phyloP scores from a whole-genome alignment of 1,140 invertebrate genomes.

The Steinernema khuongi region DNA sequence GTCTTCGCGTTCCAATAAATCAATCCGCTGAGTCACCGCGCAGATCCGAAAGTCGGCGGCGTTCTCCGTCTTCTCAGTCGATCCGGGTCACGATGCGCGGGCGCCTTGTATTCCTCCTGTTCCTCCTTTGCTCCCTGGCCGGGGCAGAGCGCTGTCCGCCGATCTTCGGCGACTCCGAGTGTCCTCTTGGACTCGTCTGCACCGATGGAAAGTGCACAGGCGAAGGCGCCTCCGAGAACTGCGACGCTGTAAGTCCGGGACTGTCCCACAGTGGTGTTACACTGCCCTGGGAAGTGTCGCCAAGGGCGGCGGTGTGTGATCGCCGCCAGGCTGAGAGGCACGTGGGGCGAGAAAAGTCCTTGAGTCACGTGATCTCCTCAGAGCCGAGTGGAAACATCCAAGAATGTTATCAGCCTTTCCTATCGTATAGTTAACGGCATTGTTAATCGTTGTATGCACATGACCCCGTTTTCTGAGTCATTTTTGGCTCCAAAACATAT shows the following conservation, averaged over 20 bases:
- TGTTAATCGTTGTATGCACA: no score
- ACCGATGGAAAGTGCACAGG: conserved; percentile 42
- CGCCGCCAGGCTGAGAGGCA: no score
- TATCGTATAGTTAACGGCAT: no score
- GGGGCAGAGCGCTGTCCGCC: conserved; percentile 30
- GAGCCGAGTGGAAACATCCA: no score
- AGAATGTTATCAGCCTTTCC: no score
- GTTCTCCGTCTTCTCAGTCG: background rate
- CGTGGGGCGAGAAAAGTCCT: no score
- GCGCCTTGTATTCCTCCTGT: background rate
- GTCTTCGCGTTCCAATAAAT: background rate
- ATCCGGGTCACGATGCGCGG: conserved; percentile 1
- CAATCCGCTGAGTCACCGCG: background rate
- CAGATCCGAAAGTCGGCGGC: background rate
- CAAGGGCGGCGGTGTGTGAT: background rate
- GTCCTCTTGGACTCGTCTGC: conserved; percentile 46
- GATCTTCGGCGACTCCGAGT: conserved; percentile 54
- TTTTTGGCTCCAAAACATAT: no score
- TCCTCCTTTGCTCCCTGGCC: background rate
- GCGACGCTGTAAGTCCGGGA: conserved; percentile 20
- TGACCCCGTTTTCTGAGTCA: no score
- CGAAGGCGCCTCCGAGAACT: background rate
- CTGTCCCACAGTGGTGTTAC: conserved; percentile 39
- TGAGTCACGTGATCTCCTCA: no score
- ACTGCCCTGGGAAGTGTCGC: background rate